Base-by-base conservation (phyloP, 2,113 vertebrate genomes). In the Sus scrofa region DNA sequence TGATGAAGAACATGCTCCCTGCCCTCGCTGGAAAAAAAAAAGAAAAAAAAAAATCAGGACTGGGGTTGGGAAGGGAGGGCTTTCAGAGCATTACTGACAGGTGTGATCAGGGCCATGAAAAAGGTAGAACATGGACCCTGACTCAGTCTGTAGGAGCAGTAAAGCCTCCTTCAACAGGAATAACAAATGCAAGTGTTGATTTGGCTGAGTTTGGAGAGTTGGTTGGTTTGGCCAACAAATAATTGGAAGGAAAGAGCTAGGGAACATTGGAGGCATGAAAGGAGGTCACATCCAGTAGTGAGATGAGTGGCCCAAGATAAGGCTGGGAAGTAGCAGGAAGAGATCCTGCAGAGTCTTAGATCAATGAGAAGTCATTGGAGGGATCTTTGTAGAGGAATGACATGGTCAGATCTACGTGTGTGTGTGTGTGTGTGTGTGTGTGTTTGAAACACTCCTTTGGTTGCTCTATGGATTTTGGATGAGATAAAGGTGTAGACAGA, bases 361-460 rank as follows among this genome's bases (percentile, higher is more conserved):
- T 50, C 1, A 52, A 44, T 20, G 54, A 2, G 50, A 71, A 88
- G 32, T 74, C 83, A 71, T 3, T 62, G 34, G 19, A 65, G 16
- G 1, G 22, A 63, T 50, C 11, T 84, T 3, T 20, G 27, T 54
- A 56, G 12, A 78, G 52, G 15, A 92, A 62, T 27, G 7, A 22
- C 16, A 39, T 18, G 56, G 18, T 54, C 5, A 8, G 7, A 50
- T 58, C 4, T 30, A 44, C 8, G 4, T 44, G 6, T 68, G 30
- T 16, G 19, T 50, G 10, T 27, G 14, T n/a, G n/a, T n/a, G n/a
- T n/a, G n/a, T n/a, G n/a, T n/a, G n/a, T n/a, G n/a, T n/a, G n/a
- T n/a, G n/a, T 92, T 88, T 73, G 30, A 96, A 77, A 75, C 6
- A 81, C 54, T 24, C 19, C 32, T 90, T 95, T 85, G 19, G 14